phyloP scores from a whole-genome alignment of 2,888 invertebrate species.

The Sphaeridia pumilis region DNA sequence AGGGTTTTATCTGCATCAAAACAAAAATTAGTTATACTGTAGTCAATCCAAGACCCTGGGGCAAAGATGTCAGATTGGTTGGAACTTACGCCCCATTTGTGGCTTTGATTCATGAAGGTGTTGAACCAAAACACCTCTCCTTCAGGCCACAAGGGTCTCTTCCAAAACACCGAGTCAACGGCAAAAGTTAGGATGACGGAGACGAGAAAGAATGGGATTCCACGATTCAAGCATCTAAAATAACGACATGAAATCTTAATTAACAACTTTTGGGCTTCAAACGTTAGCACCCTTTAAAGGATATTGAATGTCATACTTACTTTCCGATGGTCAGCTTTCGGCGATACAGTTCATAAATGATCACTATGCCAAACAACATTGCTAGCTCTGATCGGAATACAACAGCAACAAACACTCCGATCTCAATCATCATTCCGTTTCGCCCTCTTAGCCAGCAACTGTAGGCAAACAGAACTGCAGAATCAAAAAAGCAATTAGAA shows the following conservation, averaged over 20 bases:
- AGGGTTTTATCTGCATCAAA: slow-evolving; percentile 66
- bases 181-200: slow-evolving; percentile 59
- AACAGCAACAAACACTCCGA: slow-evolving; percentile 75
- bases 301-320: slow-evolving; percentile 44
- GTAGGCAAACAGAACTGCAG: slow-evolving; percentile 66
- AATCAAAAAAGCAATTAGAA: slow-evolving; percentile 26
- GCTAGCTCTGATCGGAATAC: slow-evolving; percentile 83
- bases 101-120: slow-evolving; percentile 82
- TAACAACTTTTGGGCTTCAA: slow-evolving; percentile 1
- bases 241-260: slow-evolving; percentile 18
- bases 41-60: neutral
- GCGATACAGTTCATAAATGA: slow-evolving; percentile 64
- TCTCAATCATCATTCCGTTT: slow-evolving; percentile 61
- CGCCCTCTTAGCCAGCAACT: slow-evolving; percentile 71
- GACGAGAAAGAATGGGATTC: slow-evolving; percentile 56
- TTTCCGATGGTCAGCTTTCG: slow-evolving; percentile 54
- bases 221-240: slow-evolving; percentile 58
- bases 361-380: slow-evolving; percentile 70
- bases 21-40: neutral
- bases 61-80: neutral
- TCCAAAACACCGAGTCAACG: slow-evolving; percentile 91
- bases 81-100: slow-evolving; percentile 77
- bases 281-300: neutral
- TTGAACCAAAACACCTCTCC: slow-evolving; percentile 96
- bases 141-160: slow-evolving; percentile 84